A percentile compares a stretch with the other conserved stretches of the same genome.
These are phyloP conservation scores for Aurelia aurita DNA, from an alignment of 30 jellyfish, hydroid and myxozoan genomes.

Conservation along the genomic window DNA sequence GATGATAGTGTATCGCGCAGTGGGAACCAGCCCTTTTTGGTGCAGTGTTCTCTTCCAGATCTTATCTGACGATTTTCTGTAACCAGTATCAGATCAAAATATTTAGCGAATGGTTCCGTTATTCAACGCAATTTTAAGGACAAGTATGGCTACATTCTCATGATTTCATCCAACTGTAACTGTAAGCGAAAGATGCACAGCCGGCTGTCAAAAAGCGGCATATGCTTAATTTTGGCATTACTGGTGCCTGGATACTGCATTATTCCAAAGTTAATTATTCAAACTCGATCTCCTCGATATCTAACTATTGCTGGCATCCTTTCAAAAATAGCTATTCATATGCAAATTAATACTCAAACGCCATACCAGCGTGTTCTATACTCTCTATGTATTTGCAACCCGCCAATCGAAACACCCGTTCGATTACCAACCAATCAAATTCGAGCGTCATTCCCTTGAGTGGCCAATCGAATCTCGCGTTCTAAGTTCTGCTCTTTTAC, in stretches of 20 bases:
- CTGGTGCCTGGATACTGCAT: slow-evolving; percentile 43
- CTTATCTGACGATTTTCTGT: no score
- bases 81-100: no score
- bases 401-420: slow-evolving; percentile 36
- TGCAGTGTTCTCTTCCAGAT: no score
- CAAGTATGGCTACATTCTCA: no score
- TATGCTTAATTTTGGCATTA: background rate
- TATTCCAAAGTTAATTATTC: slow-evolving; percentile 8
- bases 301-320: slow-evolving; percentile 45
- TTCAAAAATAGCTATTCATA: slow-evolving; percentile 16
- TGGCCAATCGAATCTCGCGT: slow-evolving; percentile 62
- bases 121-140: no score
- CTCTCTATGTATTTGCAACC: slow-evolving; percentile 31
- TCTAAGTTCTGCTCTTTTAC: slow-evolving; percentile 49
- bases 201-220: slow-evolving; percentile 23
- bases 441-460: slow-evolving; percentile 71
- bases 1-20: no score
- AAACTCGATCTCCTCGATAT: slow-evolving; percentile 19
- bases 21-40: no score
- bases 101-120: no score
- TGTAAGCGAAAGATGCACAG: slow-evolving; percentile 6
- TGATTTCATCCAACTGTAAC: no score
- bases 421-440: slow-evolving; percentile 54
- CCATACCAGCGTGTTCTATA: slow-evolving; percentile 58
- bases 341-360: slow-evolving; percentile 56